Percentiles rank a stretch among this genome's conserved stretches.
Evolutionary conservation across 2,113 vertebrate species (phyloP).

Genomic region (Centropristis striata): DNA sequence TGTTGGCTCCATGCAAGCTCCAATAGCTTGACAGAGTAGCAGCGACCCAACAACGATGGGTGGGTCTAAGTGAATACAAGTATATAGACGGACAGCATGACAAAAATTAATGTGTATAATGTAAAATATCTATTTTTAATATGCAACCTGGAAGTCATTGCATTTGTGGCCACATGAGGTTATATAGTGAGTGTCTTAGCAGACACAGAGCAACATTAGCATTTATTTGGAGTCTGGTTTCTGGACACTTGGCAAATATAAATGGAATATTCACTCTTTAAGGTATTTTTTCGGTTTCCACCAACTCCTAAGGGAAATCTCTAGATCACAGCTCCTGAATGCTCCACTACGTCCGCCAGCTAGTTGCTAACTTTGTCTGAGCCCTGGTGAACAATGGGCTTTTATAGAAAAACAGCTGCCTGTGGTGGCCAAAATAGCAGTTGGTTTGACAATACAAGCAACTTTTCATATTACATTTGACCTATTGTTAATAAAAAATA

Average conservation of each 20-base stretch:
- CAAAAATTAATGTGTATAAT: no score
- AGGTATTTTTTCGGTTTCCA: not conserved
- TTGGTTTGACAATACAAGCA: not conserved
- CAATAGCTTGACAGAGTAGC: no score
- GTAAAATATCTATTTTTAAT: no score
- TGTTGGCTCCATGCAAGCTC: no score
- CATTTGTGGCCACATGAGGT: not conserved
- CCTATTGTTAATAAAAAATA: not conserved
- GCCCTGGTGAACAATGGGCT: not conserved
- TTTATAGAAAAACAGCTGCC: not conserved
- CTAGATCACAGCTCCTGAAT: not conserved
- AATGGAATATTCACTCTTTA: conserved; percentile 13
- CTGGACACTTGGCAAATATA: not conserved
- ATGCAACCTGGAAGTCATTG: no score
- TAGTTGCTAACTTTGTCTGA: not conserved
- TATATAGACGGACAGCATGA: no score
- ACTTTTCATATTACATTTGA: not conserved
- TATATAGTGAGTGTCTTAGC: not conserved
- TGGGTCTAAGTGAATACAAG: no score
- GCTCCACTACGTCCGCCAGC: not conserved
- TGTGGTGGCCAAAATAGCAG: not conserved
- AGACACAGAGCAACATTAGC: not conserved
- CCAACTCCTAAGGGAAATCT: not conserved
- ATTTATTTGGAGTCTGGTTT: not conserved
- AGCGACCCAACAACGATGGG: no score